These are phyloP conservation scores for Heliconius sara DNA, from an alignment of 2,888 invertebrate species.

Conservation along the genomic window DNA sequence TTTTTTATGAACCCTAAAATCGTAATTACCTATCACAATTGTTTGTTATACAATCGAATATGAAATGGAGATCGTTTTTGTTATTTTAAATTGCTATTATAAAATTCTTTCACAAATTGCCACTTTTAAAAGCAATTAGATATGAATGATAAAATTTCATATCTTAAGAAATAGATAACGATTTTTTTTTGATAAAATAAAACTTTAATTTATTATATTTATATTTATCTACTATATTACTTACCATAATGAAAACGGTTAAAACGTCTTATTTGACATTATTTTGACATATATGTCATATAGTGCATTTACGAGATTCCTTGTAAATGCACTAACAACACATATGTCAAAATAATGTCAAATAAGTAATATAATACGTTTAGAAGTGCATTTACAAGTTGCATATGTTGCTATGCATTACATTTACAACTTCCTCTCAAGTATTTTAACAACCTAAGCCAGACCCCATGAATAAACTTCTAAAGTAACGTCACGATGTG, in stretches of 20 bases:
- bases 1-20: constrained; percentile 38
- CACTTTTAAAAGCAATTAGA: constrained; percentile 18
- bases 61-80: constrained; percentile 16
- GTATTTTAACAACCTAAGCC: background rate
- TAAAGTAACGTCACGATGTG: background rate
- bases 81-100: constrained; percentile 1
- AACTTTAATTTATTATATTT: background rate
- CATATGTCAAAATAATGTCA: background rate
- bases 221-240: background rate
- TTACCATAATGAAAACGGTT: background rate
- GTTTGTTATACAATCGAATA: constrained; percentile 20
- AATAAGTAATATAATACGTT: too few species aligned
- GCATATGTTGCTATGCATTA: background rate
- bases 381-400: too few species aligned
- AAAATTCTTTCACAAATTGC: constrained; percentile 10
- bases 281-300: background rate
- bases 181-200: background rate
- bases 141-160: constrained; percentile 16
- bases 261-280: background rate
- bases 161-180: background rate
- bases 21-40: constrained; percentile 20
- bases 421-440: background rate
- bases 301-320: too few species aligned
- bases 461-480: background rate
- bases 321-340: too few species aligned